Evolutionary conservation across 2,113 vertebrate species (phyloP).

Genomic region (Myocastor coypus): DNA sequence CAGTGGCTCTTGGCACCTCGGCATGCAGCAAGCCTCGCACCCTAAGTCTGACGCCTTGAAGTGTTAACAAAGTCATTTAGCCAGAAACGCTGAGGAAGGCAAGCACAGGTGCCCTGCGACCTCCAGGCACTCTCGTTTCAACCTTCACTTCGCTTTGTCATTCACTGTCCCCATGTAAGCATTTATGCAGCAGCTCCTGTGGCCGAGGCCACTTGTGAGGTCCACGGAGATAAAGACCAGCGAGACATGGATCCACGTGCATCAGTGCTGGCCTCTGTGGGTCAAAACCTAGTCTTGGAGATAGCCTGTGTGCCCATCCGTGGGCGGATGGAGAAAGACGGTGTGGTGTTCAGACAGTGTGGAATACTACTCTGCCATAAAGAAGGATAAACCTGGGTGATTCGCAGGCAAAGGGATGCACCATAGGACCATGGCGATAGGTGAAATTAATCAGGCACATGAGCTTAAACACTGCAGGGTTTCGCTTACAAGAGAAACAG

Average conservation of each 20-base stretch:
- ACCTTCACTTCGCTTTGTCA: background rate
- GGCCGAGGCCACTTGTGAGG: background rate
- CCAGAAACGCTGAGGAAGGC: background rate
- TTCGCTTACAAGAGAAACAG: background rate
- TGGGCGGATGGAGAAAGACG: background rate
- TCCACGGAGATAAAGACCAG: background rate
- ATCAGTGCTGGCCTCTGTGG: background rate
- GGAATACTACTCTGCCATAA: background rate
- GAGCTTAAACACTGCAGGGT: background rate
- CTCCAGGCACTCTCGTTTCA: background rate
- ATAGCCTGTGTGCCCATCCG: background rate
- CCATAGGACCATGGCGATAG: background rate
- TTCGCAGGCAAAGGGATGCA: background rate
- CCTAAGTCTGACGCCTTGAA: background rate
- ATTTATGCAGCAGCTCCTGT: background rate
- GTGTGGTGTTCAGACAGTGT: background rate
- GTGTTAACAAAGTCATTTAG: background rate
- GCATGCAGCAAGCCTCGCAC: background rate
- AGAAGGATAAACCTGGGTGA: background rate
- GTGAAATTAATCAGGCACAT: background rate
- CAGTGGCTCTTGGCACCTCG: background rate
- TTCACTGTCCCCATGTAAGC: background rate
- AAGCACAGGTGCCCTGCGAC: background rate
- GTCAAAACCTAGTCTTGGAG: background rate
- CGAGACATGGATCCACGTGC: fast-evolving